Conservation (phyloP, 2,113 vertebrate species). For the Turnix velox region DNA sequence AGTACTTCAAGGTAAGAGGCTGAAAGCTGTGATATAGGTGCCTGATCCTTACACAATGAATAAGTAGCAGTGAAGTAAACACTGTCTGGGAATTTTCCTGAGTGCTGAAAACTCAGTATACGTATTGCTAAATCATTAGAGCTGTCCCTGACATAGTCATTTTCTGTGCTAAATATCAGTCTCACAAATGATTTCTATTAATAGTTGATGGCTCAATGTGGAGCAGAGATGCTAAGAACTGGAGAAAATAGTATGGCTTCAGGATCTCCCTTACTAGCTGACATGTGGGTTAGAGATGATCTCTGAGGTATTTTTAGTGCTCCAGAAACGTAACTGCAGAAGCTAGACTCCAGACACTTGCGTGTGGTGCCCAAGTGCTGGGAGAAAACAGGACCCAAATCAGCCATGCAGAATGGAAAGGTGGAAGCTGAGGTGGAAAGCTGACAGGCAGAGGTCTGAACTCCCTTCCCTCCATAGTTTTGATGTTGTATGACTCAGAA, state of each 20-base stretch:
- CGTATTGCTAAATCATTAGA: not conserved
- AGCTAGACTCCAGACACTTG: not conserved
- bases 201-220: fast-evolving
- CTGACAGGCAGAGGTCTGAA: not conserved
- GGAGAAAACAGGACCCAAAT: not conserved
- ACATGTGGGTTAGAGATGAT: not conserved
- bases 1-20: not conserved
- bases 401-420: not conserved
- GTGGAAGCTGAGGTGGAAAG: not conserved
- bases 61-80: not conserved
- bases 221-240: not conserved
- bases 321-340: not conserved
- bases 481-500: not conserved
- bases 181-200: not conserved
- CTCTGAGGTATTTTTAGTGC: not conserved
- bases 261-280: not conserved
- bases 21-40: not conserved
- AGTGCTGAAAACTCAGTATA: not conserved
- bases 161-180: not conserved
- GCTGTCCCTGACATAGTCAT: not conserved
- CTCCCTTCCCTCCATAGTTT: not conserved
- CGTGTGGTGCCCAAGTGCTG: not conserved
- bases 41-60: not conserved
- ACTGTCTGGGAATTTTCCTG: not conserved
- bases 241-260: not conserved